Evolutionary conservation across 2,113 vertebrate species (phyloP), one percentile per base, ranked within the genome.

Genomic region (Hiodon tergisus): DNA sequence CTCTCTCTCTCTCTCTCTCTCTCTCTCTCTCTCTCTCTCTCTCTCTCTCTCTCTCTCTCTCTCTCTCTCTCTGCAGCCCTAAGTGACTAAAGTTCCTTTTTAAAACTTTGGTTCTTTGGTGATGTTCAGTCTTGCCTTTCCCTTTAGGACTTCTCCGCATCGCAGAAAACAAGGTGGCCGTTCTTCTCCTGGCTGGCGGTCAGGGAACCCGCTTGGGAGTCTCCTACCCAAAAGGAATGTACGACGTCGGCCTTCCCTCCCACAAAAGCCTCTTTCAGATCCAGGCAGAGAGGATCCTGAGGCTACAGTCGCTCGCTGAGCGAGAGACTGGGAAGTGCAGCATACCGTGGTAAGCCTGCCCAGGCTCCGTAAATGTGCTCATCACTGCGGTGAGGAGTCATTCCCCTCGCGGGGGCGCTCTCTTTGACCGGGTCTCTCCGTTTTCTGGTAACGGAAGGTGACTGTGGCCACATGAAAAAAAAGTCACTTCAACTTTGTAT

Each of bases 141-240:
- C 4, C 50, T 65, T 69, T 68, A 91, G 90, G 90, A 52, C 85
- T 91, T 71, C 69, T 62, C 59, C 87, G 87, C 75, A 90, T 91
- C 70, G 83, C 89, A 53, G 81, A 88, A 69, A 88, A 75, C 81
- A 90, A 85, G 87, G 92, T 93, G 67, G 91, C 91, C 46, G 92
- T 17, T 54, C 87, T 93, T 66, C 90, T 94, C 69, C 76, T 94
- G 62, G 93, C 93, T 46, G 91, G 93, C 31, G 93, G 93, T 6
- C 92, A 94, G 79, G 93, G 93, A 0, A 92, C 93, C 4, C 86
- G 93, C 63, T 88, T 94, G 7, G 92, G 93, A 10, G 91, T 93
- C 69, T 80, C 90, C 0, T 92, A 91, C 78, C 93, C 93, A 47
- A 93, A 94, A 78, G 93, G 93, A 69, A 93, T 94, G 91, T 94